Evolutionary conservation across 2,113 vertebrate genomes (phyloP), one percentile per base, ranked within the genome.

Genomic region (Thomomys bottae): DNA sequence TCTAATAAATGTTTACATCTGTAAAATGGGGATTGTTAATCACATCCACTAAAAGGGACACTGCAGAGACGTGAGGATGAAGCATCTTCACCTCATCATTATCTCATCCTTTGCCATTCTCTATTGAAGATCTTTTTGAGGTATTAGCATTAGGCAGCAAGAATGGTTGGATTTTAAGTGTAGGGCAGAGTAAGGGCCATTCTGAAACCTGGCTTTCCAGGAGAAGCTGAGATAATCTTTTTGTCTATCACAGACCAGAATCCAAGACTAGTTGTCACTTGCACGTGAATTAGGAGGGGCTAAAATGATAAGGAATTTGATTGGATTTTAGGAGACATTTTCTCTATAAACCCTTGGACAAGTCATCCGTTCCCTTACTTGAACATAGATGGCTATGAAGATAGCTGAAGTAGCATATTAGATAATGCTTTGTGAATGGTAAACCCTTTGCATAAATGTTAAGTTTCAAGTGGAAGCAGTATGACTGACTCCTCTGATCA

Each of bases 281-380:
- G 76, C 28, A 73, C 86, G 26, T 88, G 76, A 64, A 30, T 82
- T 87, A 80, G 88, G 89, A 92, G 64, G 81, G 42, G 76, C 49
- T 94, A n/a, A 92, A 94, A 79, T 57, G 54, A 88, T 92, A 89
- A 91, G 82, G 42, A 81, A 63, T 34, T 91, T 36, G 54, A 92
- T n/a, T 26, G 86, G 32, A 80, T 78, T 32, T 78, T 61, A 30
- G 34, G 81, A 93, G 49, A 34, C 34, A 94, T 32, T 78, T 77
- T 91, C 20, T 79, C 49, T 54, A 54, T 54, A 54, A 54, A 18
- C 49, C 14, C 15, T 54, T 61, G 32, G 82, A 32, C 14, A 61
- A n/a, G 73, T 61, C 59, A 40, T 68, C 45, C 57, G n/a, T 89
- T 78, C 92, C 32, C 12, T 82, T 73, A 45, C 3, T 12, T 64